Evolutionary conservation across 1,140 invertebrate species (phyloP).

Genomic region (Eueides isabella): DNA sequence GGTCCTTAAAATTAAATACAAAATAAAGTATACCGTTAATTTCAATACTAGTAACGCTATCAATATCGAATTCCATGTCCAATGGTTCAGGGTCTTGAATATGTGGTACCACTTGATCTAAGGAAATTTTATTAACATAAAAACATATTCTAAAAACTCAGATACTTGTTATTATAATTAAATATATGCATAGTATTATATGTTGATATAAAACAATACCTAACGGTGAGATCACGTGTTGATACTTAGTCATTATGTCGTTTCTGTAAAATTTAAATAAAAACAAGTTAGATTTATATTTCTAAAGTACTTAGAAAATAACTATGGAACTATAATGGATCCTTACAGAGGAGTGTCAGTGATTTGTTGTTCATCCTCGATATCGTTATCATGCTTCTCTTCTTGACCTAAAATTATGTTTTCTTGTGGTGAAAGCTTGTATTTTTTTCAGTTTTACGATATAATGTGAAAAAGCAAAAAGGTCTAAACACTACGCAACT

Average conservation of each 20-base stretch:
- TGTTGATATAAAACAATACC: slow-evolving; percentile 21
- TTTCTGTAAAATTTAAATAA: slow-evolving; percentile 26
- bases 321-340: background rate
- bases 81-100: background rate
- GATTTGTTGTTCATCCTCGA: background rate
- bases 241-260: slow-evolving; percentile 35
- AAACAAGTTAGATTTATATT: background rate
- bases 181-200: too few species aligned
- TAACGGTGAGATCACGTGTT: slow-evolving; percentile 13
- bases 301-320: too few species aligned
- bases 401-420: slow-evolving; percentile 11
- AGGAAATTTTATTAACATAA: background rate
- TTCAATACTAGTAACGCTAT: slow-evolving; percentile 40
- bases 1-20: background rate
- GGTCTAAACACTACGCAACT: too few species aligned
- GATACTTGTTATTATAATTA: too few species aligned
- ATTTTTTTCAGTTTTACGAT: too few species aligned
- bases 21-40: slow-evolving; percentile 16
- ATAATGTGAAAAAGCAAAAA: too few species aligned
- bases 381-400: background rate
- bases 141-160: background rate
- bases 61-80: slow-evolving; percentile 37
- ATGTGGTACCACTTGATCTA: background rate
- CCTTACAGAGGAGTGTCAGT: background rate
- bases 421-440: too few species aligned